Conservation (phyloP, 2,888 invertebrate genomes). For the Habroteleia sp. region DNA sequence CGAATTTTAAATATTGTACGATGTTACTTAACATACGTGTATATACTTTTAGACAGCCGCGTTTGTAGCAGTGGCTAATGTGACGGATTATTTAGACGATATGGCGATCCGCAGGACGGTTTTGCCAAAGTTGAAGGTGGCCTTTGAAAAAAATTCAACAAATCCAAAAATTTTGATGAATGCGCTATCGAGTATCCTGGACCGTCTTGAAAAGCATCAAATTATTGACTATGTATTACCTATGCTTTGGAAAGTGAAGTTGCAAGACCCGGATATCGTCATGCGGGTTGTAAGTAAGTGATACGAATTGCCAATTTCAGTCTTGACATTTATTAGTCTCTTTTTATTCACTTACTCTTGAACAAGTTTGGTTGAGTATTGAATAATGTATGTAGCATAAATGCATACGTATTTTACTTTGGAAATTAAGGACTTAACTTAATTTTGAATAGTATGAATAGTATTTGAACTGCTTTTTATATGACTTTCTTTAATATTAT, state of each 20-base stretch:
- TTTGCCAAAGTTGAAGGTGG: constrained; percentile 90
- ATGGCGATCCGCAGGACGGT: constrained; percentile 89
- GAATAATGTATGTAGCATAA: too few species aligned
- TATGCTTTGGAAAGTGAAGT: constrained; percentile 91
- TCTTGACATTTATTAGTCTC: too few species aligned
- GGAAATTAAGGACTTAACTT: too few species aligned
- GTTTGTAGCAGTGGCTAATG: constrained; percentile 91
- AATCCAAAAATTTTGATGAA: constrained; percentile 91
- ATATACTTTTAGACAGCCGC: constrained; percentile 91
- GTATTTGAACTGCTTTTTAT: too few species aligned
- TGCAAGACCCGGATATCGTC: constrained; percentile 94
- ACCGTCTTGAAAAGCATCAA: constrained; percentile 91
- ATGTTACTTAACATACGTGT: too few species aligned
- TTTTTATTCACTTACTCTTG: too few species aligned
- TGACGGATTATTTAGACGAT: constrained; percentile 92
- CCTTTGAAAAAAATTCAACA: constrained; percentile 89
- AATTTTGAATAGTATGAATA: too few species aligned
- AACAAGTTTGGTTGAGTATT: too few species aligned
- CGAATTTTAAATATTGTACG: too few species aligned
- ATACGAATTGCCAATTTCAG: constrained; percentile 33
- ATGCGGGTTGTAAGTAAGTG: constrained; percentile 96
- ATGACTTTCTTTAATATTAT: too few species aligned
- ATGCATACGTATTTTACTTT: too few species aligned
- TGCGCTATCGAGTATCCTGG: constrained; percentile 89
- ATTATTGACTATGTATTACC: constrained; percentile 96